Conservation (phyloP, 2,888 invertebrate species). For the Micoletzkya japonica region DNA sequence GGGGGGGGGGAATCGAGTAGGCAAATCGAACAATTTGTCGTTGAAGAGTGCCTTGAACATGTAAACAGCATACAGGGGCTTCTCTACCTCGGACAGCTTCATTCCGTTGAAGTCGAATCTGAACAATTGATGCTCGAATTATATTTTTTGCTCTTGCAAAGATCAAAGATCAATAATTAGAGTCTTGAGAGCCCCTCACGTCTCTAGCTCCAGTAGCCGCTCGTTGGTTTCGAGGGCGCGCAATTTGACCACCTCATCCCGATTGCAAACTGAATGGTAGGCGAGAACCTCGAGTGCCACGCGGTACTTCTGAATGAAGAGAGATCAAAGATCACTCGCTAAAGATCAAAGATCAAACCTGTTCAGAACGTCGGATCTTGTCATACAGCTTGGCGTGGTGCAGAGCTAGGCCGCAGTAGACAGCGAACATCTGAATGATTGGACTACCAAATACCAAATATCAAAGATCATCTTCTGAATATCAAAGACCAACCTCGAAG, state of each 20-base stretch:
- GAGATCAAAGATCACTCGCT: neutral
- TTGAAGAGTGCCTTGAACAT: constrained; percentile 80
- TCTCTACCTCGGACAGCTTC: constrained; percentile 74
- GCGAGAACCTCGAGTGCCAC: constrained; percentile 81
- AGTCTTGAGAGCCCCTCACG: no score
- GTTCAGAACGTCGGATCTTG: constrained; percentile 80
- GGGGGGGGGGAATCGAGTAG: neutral
- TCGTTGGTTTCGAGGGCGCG: constrained; percentile 50
- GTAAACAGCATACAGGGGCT: constrained; percentile 75
- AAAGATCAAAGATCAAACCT: constrained; percentile 28
- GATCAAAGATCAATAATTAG: no score
- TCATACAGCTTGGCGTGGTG: constrained; percentile 84
- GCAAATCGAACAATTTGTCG: constrained; percentile 58
- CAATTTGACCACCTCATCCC: constrained; percentile 72
- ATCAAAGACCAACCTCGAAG: constrained; percentile 71
- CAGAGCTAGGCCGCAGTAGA: constrained; percentile 82
- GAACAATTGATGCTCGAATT: constrained; percentile 34
- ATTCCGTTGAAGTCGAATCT: constrained; percentile 78
- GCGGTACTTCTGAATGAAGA: constrained; percentile 72
- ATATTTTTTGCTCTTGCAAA: no score
- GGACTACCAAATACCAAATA: neutral
- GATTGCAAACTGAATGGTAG: constrained; percentile 79
- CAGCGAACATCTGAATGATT: constrained; percentile 73
- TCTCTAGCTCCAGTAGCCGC: constrained; percentile 52
- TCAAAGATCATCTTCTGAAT: neutral